phyloP scores from a whole-genome alignment of 1,140 invertebrate genomes.

The Listronotus bonariensis region DNA sequence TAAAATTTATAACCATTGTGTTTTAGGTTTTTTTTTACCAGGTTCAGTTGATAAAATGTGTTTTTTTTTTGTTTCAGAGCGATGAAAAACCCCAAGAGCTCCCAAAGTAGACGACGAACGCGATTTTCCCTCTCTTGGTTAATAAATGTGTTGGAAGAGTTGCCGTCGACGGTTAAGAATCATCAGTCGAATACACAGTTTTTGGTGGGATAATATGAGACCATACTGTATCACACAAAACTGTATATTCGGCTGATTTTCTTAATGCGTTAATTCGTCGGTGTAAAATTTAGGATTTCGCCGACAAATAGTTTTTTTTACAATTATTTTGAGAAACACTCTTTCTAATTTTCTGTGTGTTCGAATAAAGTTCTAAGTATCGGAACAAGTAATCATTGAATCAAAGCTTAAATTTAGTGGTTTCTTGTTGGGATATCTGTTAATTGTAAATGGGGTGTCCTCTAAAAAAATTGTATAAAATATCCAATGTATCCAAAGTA shows the following conservation, averaged over 20 bases:
- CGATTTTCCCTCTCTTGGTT: constrained; percentile 91
- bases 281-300: constrained; percentile 14
- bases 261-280: constrained; percentile 22
- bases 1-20: background rate
- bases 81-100: constrained; percentile 65
- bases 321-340: background rate
- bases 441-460: constrained; percentile 7
- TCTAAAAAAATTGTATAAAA: background rate
- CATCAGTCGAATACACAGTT: too few relatives aligned
- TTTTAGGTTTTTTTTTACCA: too few relatives aligned
- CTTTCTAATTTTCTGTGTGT: constrained; percentile 18
- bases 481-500: background rate
- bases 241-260: constrained; percentile 16
- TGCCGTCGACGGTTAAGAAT: constrained; percentile 23
- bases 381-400: too few relatives aligned
- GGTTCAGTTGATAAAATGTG: too few relatives aligned
- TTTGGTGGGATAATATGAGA: too few relatives aligned
- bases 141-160: constrained; percentile 49
- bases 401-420: constrained; percentile 7
- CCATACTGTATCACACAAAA: background rate
- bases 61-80: constrained; percentile 31
- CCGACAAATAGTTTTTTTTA: constrained; percentile 1
- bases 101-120: constrained; percentile 94
- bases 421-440: constrained; percentile 13
- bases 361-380: constrained; percentile 23